Base-by-base conservation (phyloP, 1,140 invertebrate genomes). In the Helicorthomorpha holstii region DNA sequence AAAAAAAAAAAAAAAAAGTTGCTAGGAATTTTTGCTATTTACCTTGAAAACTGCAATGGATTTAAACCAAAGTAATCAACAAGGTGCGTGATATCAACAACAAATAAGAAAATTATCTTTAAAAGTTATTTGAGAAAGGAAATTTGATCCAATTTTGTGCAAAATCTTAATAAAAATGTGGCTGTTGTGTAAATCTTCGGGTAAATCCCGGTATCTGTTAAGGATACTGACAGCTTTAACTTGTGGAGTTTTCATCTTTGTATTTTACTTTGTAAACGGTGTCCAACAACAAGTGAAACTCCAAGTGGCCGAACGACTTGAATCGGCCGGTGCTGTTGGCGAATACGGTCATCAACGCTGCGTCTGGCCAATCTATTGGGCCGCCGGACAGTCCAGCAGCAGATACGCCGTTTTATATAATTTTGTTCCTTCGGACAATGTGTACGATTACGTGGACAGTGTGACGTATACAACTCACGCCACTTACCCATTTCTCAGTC, bases 401-500 rank as follows among this genome's bases (percentile, higher is more conserved):
- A 64, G 73, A 1, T 81, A 82, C 57, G 64, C 73, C 54, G 73
- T 83, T 4, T 69, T 83, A 41, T 79, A 81, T 51, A 76, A 80
- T 60, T 75, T 78, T 24, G 62, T 78, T 2, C 27, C 41, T 19
- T 27, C 59, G 22, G 22, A 51, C 10, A 48, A 42, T 4, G 43
- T 43, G 27, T 56, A 34, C 42, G 49, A 48, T 1, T 16, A 41
- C 22, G 50, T 59, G 47, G 54, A 56, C 38, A 64, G 44, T 47
- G 27, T 94, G 34, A 94, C 90, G 0, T 90, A 91, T 61, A 91
- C 88, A 0, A 93, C 89, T 7, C 89, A 93, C 64, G 86, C 83
- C 1, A 86, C 89, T 61, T 89, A 80, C 63, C 88, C 87, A 49
- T 91, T 90, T 69, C 73, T 93, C 58, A 85, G 91, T 64, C 92